Base-by-base conservation (phyloP, 2,888 invertebrate genomes). In the Liodrosophila aerea region DNA sequence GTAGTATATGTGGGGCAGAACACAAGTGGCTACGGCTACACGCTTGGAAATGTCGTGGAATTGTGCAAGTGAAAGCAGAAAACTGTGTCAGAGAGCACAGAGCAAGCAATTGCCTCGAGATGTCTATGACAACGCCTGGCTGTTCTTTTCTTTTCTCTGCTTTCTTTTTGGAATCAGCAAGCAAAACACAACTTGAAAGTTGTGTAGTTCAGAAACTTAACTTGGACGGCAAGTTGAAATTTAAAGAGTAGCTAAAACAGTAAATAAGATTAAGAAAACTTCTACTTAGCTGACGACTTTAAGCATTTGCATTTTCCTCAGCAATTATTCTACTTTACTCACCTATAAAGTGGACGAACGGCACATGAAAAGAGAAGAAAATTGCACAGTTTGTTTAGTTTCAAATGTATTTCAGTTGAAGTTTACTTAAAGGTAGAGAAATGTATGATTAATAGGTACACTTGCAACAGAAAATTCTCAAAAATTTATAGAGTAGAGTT, bases 281-380 rank as follows among this genome's bases (percentile, higher is more conserved):
- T 22, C 5, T 2, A 5, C 22, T 22, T 22, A 22, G 22, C n/a
- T n/a, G n/a, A n/a, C n/a, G n/a, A n/a, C n/a, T n/a, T n/a, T n/a
- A n/a, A n/a, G n/a, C n/a, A n/a, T n/a, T n/a, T n/a, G n/a, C n/a
- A n/a, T n/a, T n/a, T n/a, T n/a, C n/a, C n/a, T n/a, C n/a, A n/a
- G n/a, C n/a, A n/a, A n/a, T n/a, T 7, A 22, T 22, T 2, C 11
- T n/a, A 0, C 16, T 46, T 52, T 9, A 70, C 72, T 66, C 45
- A 71, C 71, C 72, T 72, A 34, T 12, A 15, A 15, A 18, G 18
- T 9, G 8, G 11, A 30, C 1, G 9, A n/a, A 8, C 1, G 0
- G 1, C 13, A 60, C 27, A 71, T 67, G 73, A 72, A 71, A 72
- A 51, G 57, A 73, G 31, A 71, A 64, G 41, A 37, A 15, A 22